Evolutionary conservation across 2,888 invertebrate species (phyloP).

Genomic region (Trichopoda pennipes): DNA sequence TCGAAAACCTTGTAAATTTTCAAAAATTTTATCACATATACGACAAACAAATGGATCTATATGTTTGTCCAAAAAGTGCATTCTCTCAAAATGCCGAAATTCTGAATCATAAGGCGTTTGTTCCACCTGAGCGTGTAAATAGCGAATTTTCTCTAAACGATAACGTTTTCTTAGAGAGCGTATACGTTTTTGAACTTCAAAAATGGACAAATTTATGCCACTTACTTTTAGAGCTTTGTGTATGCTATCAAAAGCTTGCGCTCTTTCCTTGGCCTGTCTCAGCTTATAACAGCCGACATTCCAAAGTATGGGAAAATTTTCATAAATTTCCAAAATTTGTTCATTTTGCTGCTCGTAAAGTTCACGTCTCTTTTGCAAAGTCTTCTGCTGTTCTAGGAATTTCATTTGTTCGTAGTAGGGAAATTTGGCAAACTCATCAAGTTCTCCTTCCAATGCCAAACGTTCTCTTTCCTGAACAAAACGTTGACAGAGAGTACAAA

Average conservation of each 20-base stretch:
- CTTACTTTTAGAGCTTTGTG: slow-evolving; percentile 71
- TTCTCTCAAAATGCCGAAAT: slow-evolving; percentile 74
- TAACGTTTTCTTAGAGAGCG: slow-evolving; percentile 75
- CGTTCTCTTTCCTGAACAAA: slow-evolving; percentile 75
- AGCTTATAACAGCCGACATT: slow-evolving; percentile 72
- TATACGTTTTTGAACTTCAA: slow-evolving; percentile 72
- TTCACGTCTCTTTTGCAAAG: slow-evolving; percentile 72
- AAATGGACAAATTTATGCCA: slow-evolving; percentile 70
- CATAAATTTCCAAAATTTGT: slow-evolving; percentile 74
- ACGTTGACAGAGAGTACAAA: slow-evolving; percentile 75
- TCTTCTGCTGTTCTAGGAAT: slow-evolving; percentile 74
- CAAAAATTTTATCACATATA: slow-evolving; percentile 75
- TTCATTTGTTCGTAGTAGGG: slow-evolving; percentile 73
- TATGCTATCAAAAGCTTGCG: slow-evolving; percentile 72
- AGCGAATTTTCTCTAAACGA: slow-evolving; percentile 75
- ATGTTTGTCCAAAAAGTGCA: slow-evolving; percentile 76
- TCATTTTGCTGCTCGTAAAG: slow-evolving; percentile 73
- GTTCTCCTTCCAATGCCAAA: slow-evolving; percentile 71
- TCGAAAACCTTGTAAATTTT: slow-evolving; percentile 72
- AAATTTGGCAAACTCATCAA: slow-evolving; percentile 73
- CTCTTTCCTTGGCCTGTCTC: slow-evolving; percentile 69
- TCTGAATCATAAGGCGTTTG: slow-evolving; percentile 68
- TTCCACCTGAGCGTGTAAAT: slow-evolving; percentile 73
- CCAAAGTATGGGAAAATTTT: slow-evolving; percentile 76
- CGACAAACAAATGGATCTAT: slow-evolving; percentile 76